Evolutionary conservation across 1,140 invertebrate species (phyloP), one percentile per base, ranked within the genome.

Genomic region (Megathymus violae): DNA sequence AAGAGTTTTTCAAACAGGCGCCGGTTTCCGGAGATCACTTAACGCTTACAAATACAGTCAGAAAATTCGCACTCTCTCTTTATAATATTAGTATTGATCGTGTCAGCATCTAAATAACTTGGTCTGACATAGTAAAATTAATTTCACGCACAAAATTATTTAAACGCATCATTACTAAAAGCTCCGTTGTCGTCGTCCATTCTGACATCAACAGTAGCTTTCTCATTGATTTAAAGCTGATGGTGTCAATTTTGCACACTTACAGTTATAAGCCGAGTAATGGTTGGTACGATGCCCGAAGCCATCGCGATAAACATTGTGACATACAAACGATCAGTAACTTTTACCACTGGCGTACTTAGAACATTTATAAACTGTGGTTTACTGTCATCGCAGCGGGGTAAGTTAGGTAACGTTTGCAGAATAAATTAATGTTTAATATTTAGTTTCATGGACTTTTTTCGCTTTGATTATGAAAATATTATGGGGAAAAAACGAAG

Each of bases 341-440:
- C 51, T 43, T 15, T 56, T 56, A 43, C 52, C 40, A 16, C 38
- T 43, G 34, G 52, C 4, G 22, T 44, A 40, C 40, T 31, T 44
- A 44, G 25, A 0, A 31, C 38, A 56, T 3, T 54, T 54, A 41
- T 31, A 59, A 19, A 59, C 9, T 67, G 64, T 36, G 64, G 64
- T 67, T 67, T 50, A 59, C 44, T 50, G 59, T 44, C 64, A 62
- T 51, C 19, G 44, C 51, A 46, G 34, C 34, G 17, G 19, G 27
- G 17, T 17, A 54, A 22, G 38, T 56, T 43, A 16, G 43, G 59
- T 67, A 62, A 40, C 17, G 59, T 43, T 27, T 14, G 58, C 40
- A 65, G 13, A 13, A 50, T 40, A 62, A 44, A 34, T 13, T 0
- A n/a, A 22, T 31, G 3, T 3, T 25, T n/a, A n/a, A n/a, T n/a